Evolutionary conservation across 30 jellyfish, hydroid and myxozoan species (phyloP), one percentile per base, ranked within the genome.

Genomic region (Mastigias papua): DNA sequence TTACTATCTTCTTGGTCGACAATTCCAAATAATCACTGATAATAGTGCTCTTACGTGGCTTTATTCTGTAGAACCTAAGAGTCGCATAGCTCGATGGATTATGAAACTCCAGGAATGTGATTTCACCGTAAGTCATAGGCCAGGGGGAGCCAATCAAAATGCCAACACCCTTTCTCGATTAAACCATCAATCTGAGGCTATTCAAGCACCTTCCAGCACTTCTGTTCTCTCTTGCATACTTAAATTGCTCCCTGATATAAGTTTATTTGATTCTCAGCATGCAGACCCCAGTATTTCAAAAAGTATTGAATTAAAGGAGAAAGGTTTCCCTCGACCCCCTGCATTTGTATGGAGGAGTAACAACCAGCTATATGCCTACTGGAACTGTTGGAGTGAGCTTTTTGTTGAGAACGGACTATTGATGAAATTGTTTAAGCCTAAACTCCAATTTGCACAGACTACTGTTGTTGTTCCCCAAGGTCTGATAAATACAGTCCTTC

Each of bases 151-250:
- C 32, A 84, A 83, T 34, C 37, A 46, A 23, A 83, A 83, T 61
- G 93, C 93, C 8, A 93, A 83, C 42, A 93, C 82, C 17, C n/a
- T 83, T 67, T 83, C 93, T 29, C 16, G 93, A 20, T 34, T 33
- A 27, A 46, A 17, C 37, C 86, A 29, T 66, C 31, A 34, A 42
- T 42, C 54, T 42, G 54, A 15, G 54, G 13, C 54, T 4, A 0
- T 42, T 42, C 54, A 42, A 42, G 13, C 54, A 42, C 13, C 13
- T 42, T 42, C 54, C 58, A 69, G 35, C 28, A 29, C 11, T 21
- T 22, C 31, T 34, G 58, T 17, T 31, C 31, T 69, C 10, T 20
- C 58, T 8, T 27, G 81, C 0, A 9, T 31, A 26, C 15, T 34
- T 20, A 69, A 22, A 8, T 27, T 69, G 81, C 50, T 34, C 50